Base-by-base conservation (phyloP, 92 coral and sea anemone genomes). In the Epizoanthus scotinus region DNA sequence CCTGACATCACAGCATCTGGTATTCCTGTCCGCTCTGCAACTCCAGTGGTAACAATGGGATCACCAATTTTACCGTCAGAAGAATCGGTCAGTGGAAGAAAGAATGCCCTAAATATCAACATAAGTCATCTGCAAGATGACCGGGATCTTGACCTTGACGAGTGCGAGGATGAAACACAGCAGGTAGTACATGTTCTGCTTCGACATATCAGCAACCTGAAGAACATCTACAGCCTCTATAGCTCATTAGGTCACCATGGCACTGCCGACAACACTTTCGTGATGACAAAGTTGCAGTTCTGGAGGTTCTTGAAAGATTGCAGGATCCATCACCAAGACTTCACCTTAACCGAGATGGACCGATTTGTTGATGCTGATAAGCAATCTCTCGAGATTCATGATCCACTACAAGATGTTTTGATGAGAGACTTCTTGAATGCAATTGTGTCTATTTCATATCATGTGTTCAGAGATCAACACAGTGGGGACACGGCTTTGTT, bases 261-360 rank as follows among this genome's bases (percentile, higher is more conserved):
- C 2, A 94, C 98, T 27, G 77, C 86, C 21, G 99, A 96, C 79
- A 96, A 96, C 78, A 96, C 99, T 6, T 96, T 90, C 73, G 99
- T 90, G 18, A 89, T 96, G 93, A 93, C 91, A 3, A 84, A 86
- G 50, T 67, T 96, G 81, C 99, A 96, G 85, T 88, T 96, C 81
- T 96, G 99, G 94, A 78, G 99, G 44, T 94, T 96, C 71, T 60
- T 96, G 57, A 96, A 96, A 79, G 99, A 96, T 83, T 91, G 94
- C 57, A 71, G 86, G 65, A 90, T 93, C 40, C 99, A 96, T 57
- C 93, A 91, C 38, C 88, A 74, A 59, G 97, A 89, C 13, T 77
- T 86, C 36, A 91, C 98, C 9, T 70, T 96, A 6, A 90, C 90
- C 14, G 97, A 91, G 84, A 86, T 93, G 66, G 92, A 93, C 70